A percentile compares a stretch with the other conserved stretches of the same genome.
These are phyloP conservation scores for Lophura nycthemera DNA, from an alignment of 2,113 vertebrate genomes.

Conservation along the genomic window DNA sequence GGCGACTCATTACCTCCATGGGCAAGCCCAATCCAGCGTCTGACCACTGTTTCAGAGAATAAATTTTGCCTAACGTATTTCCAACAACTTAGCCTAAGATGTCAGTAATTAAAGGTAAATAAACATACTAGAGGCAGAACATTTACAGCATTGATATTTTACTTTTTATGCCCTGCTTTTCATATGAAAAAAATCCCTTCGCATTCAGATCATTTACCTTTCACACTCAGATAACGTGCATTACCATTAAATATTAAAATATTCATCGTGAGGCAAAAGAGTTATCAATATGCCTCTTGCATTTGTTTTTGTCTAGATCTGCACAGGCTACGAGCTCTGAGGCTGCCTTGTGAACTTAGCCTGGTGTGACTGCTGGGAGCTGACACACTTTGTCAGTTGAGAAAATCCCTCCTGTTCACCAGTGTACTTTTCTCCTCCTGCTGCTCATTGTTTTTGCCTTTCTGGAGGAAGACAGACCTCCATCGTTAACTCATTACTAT, in stretches of 20 bases:
- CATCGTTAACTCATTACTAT: neutral
- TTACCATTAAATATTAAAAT: neutral
- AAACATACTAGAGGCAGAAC: neutral
- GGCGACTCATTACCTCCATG: too few relatives aligned
- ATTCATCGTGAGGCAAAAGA: neutral
- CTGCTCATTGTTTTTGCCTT: neutral
- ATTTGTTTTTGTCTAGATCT: neutral
- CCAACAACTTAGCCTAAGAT: neutral
- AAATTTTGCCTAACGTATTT: neutral
- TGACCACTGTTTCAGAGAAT: too few relatives aligned
- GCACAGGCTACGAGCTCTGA: neutral
- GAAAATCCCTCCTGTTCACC: neutral
- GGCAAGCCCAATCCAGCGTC: too few relatives aligned
- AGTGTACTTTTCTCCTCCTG: neutral
- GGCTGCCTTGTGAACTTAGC: neutral
- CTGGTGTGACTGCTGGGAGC: neutral
- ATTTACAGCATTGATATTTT: neutral
- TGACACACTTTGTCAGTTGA: too few relatives aligned
- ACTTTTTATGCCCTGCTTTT: neutral
- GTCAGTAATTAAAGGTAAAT: neutral
- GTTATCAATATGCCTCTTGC: neutral
- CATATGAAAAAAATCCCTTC: neutral
- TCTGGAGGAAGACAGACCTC: neutral
- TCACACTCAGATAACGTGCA: neutral
- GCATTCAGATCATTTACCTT: slow-evolving; percentile 6